Evolutionary conservation across 2,113 vertebrate genomes (phyloP).

Genomic region (Osmerus mordax): DNA sequence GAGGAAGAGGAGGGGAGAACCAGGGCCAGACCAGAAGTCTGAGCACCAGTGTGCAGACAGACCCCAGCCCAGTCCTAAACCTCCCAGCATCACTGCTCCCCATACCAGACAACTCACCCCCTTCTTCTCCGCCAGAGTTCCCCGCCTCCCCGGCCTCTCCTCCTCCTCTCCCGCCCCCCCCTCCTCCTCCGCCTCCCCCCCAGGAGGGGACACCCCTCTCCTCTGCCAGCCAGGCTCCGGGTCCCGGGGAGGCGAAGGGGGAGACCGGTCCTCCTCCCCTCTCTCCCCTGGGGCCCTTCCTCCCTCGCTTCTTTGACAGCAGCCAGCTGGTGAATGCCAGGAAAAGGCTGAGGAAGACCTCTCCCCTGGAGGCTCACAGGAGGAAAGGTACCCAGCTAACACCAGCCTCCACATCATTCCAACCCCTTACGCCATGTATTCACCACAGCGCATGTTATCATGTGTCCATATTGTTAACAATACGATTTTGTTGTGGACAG

Average conservation of each 20-base stretch:
- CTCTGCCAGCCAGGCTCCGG: conserved; percentile 55
- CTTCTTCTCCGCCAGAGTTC: conserved; percentile 58
- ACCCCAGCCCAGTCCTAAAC: conserved; percentile 60
- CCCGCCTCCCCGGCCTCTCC: conserved; percentile 57
- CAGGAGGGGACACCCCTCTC: conserved; percentile 66
- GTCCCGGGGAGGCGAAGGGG: conserved; percentile 51
- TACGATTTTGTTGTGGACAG: too few species aligned
- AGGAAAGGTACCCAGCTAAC: conserved; percentile 77
- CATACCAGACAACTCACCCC: conserved; percentile 61
- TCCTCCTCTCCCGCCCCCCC: conserved; percentile 65
- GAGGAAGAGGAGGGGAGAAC: conserved; percentile 23
- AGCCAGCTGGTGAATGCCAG: conserved; percentile 90
- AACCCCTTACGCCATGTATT: too few species aligned
- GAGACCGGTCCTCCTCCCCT: conserved; percentile 54
- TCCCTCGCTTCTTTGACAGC: conserved; percentile 91
- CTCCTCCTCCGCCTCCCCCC: conserved; percentile 59
- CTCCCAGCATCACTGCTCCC: conserved; percentile 60
- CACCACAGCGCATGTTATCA: too few species aligned
- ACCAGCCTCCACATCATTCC: neutral
- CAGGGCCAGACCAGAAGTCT: conserved; percentile 68
- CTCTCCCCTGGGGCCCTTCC: conserved; percentile 68
- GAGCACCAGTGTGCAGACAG: conserved; percentile 74
- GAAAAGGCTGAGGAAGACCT: conserved; percentile 87
- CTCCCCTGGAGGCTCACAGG: conserved; percentile 79
- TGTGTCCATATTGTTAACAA: too few species aligned